A percentile compares a stretch with the other conserved stretches of the same genome.
phyloP scores from a whole-genome alignment of 2,113 vertebrate species.

The Orthonyx spaldingii region DNA sequence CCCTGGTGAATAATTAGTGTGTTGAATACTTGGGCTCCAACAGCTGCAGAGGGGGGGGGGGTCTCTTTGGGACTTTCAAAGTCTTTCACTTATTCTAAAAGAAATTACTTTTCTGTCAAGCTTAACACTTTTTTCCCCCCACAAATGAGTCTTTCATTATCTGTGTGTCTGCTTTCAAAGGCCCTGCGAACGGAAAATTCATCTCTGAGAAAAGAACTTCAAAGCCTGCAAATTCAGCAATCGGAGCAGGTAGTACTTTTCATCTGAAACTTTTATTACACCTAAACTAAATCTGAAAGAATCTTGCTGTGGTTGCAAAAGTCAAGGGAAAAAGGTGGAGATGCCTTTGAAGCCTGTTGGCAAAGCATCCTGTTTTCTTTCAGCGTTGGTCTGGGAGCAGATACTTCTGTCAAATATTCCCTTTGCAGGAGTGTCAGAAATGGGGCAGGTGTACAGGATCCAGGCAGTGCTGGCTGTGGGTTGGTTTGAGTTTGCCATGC shows the following conservation, averaged over 20 bases:
- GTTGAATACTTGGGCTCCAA: not conserved
- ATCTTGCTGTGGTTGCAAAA: slow-evolving; percentile 51
- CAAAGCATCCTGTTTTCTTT: slow-evolving; percentile 24
- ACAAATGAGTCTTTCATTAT: slow-evolving; percentile 16
- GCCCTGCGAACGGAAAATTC: slow-evolving; percentile 77
- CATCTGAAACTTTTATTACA: slow-evolving; percentile 52
- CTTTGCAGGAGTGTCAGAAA: not conserved
- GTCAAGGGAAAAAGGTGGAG: slow-evolving; percentile 19
- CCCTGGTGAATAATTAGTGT: not conserved
- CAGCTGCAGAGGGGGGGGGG: not conserved
- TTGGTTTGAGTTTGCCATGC: not conserved
- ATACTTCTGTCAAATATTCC: not conserved
- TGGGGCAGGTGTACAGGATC: not conserved
- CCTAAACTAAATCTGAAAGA: slow-evolving; percentile 40
- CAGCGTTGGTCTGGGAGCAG: not conserved
- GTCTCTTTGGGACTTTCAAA: slow-evolving; percentile 1
- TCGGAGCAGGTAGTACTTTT: slow-evolving; percentile 80
- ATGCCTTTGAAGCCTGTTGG: slow-evolving; percentile 39
- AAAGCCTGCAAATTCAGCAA: slow-evolving; percentile 77
- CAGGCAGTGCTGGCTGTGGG: not conserved
- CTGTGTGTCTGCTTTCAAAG: slow-evolving; percentile 73
- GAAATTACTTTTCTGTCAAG: not conserved
- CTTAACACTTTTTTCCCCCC: not conserved
- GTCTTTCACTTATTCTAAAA: not conserved
- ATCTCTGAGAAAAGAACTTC: slow-evolving; percentile 78